A percentile compares a stretch with the other conserved stretches of the same genome.
Evolutionary conservation across 2,888 invertebrate species (phyloP).

Genomic region (Elegia similella): DNA sequence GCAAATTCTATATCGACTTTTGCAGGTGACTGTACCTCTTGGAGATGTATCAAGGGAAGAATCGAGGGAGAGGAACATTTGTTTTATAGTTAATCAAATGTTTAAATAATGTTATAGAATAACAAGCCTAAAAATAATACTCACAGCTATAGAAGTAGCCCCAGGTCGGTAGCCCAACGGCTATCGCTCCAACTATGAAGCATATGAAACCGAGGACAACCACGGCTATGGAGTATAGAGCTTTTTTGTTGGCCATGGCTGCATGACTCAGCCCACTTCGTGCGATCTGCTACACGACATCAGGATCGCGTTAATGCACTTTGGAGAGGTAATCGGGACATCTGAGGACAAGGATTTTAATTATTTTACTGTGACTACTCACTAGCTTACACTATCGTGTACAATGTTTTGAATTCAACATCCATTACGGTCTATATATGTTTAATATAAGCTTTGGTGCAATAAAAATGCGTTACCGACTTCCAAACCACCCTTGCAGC

Average conservation of each 20-base stretch:
- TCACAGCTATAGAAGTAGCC: constrained; percentile 90
- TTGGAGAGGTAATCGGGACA: constrained; percentile 34
- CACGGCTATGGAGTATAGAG: constrained; percentile 85
- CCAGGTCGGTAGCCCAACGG: constrained; percentile 93
- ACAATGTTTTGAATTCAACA: too few species aligned
- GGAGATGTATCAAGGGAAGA: too few species aligned
- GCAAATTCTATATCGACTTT: too few species aligned
- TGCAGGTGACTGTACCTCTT: too few species aligned
- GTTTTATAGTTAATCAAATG: too few species aligned
- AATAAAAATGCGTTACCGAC: too few species aligned
- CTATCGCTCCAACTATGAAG: constrained; percentile 90
- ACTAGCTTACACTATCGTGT: too few species aligned
- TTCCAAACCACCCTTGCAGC: too few species aligned
- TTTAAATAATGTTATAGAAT: too few species aligned
- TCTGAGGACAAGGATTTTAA: constrained; percentile 39
- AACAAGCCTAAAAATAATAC: constrained; percentile 33
- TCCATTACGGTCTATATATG: too few species aligned
- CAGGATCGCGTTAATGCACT: constrained; percentile 45
- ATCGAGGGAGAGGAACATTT: too few species aligned
- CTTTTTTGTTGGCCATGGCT: constrained; percentile 84
- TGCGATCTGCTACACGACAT: constrained; percentile 52
- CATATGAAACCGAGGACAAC: constrained; percentile 88
- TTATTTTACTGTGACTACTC: neutral
- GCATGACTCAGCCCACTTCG: constrained; percentile 73
- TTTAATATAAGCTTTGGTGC: too few species aligned